Evolutionary conservation across 2,797 vertebrate species (phyloP).

Genomic region (Chloroceryle inda): DNA sequence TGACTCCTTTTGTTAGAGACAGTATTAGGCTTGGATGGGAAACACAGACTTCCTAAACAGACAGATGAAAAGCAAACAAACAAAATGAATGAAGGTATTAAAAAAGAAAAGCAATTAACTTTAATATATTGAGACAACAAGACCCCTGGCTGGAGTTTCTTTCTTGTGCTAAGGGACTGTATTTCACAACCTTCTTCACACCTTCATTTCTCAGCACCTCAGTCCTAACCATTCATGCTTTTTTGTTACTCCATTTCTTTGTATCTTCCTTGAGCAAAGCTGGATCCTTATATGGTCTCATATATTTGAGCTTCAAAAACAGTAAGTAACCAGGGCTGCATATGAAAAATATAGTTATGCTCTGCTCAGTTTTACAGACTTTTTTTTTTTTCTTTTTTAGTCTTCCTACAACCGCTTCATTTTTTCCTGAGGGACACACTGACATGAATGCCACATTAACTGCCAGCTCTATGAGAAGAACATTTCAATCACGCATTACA

Average conservation of each 20-base stretch:
- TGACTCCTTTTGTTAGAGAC: not conserved
- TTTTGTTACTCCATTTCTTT: not conserved
- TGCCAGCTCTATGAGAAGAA: slow-evolving; percentile 53
- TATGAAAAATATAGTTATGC: not conserved
- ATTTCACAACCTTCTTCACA: not conserved
- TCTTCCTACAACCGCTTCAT: not conserved
- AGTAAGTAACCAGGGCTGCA: not conserved
- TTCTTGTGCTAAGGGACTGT: not conserved
- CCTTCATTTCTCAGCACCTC: not conserved
- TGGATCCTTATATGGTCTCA: not conserved
- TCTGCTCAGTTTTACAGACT: not conserved
- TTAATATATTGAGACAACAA: not conserved
- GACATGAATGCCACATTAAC: slow-evolving; percentile 53
- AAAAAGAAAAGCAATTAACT: not conserved
- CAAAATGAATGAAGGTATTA: not conserved
- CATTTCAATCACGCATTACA: slow-evolving; percentile 62
- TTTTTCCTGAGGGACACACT: slow-evolving; percentile 33
- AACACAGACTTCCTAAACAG: not conserved
- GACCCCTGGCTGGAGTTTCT: not conserved
- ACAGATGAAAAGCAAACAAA: slow-evolving; percentile 40
- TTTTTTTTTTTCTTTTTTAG: not conserved
- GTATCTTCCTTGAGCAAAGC: not conserved
- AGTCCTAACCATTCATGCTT: not conserved
- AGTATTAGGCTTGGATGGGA: not conserved
- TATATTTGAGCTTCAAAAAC: not conserved